Percentiles rank a stretch among this genome's conserved stretches.
phyloP scores from a whole-genome alignment of 2,888 invertebrate species.

The Mechanitis messenoides region DNA sequence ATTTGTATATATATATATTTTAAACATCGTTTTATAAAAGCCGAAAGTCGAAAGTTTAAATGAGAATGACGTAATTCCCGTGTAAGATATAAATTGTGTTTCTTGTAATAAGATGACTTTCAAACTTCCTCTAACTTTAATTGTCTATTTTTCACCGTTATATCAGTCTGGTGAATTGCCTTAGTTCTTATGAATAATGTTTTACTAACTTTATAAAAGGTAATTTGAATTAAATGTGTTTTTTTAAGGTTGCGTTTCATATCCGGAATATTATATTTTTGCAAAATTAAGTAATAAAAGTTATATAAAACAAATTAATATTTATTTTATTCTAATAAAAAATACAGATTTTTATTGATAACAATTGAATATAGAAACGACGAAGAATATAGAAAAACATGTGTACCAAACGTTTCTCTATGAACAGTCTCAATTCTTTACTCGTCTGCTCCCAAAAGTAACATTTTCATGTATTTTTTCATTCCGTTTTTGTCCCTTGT shows the following conservation, averaged over 20 bases:
- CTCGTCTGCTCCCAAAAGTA: conserved; percentile 37
- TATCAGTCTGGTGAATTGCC: conserved; percentile 11
- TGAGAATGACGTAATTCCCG: conserved; percentile 56
- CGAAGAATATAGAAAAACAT: conserved; percentile 23
- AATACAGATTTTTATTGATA: not conserved
- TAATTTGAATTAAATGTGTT: conserved; percentile 1
- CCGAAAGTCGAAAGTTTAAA: conserved; percentile 48
- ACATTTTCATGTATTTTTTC: conserved; percentile 44
- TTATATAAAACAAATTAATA: not conserved
- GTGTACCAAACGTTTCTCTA: conserved; percentile 3
- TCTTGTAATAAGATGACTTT: conserved; percentile 62
- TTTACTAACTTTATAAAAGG: conserved; percentile 10
- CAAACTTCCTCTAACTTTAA: conserved; percentile 58
- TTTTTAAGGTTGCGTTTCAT: not conserved
- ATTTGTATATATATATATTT: not conserved
- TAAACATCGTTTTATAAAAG: not conserved
- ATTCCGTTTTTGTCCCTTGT: conserved; percentile 32
- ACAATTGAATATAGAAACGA: too few relatives aligned
- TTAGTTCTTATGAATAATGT: conserved; percentile 5
- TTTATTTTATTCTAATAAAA: not conserved
- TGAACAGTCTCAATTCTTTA: conserved; percentile 30
- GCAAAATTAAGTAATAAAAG: not conserved
- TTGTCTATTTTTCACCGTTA: conserved; percentile 37
- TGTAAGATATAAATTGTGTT: conserved; percentile 62
- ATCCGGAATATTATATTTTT: not conserved